Evolutionary conservation across 2,113 vertebrate species (phyloP).

Genomic region (Phyllostomus hastatus): DNA sequence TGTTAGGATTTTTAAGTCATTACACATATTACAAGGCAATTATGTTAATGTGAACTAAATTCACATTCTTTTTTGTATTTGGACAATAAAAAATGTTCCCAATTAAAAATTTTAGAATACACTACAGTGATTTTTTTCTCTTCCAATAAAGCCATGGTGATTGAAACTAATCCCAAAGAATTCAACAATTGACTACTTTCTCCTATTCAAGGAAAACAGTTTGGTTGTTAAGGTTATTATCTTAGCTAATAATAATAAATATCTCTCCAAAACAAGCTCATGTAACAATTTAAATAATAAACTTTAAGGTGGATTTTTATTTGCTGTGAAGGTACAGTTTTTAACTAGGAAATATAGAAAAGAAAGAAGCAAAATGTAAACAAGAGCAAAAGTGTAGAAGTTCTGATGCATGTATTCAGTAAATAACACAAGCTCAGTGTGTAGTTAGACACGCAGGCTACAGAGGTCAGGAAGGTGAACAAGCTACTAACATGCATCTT

Average conservation of each 20-base stretch:
- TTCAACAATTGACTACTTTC: background rate
- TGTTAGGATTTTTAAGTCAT: background rate
- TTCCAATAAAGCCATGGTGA: background rate
- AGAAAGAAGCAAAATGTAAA: background rate
- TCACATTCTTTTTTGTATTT: background rate
- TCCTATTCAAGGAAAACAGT: background rate
- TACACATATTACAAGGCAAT: slow-evolving; percentile 29
- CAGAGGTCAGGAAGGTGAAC: background rate
- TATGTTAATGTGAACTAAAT: slow-evolving; percentile 32
- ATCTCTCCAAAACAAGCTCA: background rate
- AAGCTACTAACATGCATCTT: background rate
- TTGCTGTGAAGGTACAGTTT: background rate
- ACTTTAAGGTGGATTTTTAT: background rate
- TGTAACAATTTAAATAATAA: background rate
- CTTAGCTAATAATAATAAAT: background rate
- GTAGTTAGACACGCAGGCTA: background rate
- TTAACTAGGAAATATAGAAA: background rate
- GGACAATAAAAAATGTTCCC: slow-evolving; percentile 24
- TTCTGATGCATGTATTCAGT: background rate
- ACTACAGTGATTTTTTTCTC: background rate
- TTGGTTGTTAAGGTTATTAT: background rate
- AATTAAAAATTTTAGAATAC: slow-evolving; percentile 5
- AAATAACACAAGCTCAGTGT: background rate
- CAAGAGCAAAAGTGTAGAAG: background rate
- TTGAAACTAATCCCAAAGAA: background rate